Percentiles rank a stretch among this genome's conserved stretches.
Evolutionary conservation across 2,888 invertebrate genomes (phyloP).

Genomic region (Euproctis similis): DNA sequence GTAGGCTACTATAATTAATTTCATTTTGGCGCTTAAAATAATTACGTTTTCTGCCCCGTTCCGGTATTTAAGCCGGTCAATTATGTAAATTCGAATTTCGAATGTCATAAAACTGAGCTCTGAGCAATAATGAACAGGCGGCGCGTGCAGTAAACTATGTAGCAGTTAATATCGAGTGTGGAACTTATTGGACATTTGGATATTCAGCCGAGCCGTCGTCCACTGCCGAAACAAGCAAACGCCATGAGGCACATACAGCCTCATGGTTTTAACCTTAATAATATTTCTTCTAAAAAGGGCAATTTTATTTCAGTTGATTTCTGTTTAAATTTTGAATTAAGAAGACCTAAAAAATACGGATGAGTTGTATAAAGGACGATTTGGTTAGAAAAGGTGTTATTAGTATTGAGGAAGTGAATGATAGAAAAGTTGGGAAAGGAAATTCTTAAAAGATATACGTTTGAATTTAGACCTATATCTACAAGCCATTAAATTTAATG

Average conservation of each 20-base stretch:
- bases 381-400: too few relatives aligned
- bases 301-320: too few relatives aligned
- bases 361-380: too few relatives aligned
- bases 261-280: too few relatives aligned
- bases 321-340: too few relatives aligned
- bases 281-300: too few relatives aligned
- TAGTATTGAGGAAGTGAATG: too few relatives aligned
- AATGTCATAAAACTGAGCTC: conserved; percentile 62
- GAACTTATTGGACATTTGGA: conserved; percentile 63
- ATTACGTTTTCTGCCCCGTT: conserved; percentile 40
- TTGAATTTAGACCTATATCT: too few relatives aligned
- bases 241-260: conserved; percentile 22
- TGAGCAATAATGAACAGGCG: conserved; percentile 68
- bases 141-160: conserved; percentile 62
- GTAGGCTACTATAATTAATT: conserved; percentile 23
- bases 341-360: too few relatives aligned
- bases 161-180: conserved; percentile 58
- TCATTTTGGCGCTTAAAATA: conserved; percentile 30
- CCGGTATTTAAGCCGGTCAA: conserved; percentile 56
- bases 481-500: too few relatives aligned
- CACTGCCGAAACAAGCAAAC: conserved; percentile 30
- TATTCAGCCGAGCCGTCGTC: conserved; percentile 36
- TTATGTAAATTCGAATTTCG: conserved; percentile 59
- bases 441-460: too few relatives aligned
- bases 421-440: too few relatives aligned